Evolutionary conservation across 2,888 invertebrate genomes (phyloP).

Genomic region (Thyatira batis): DNA sequence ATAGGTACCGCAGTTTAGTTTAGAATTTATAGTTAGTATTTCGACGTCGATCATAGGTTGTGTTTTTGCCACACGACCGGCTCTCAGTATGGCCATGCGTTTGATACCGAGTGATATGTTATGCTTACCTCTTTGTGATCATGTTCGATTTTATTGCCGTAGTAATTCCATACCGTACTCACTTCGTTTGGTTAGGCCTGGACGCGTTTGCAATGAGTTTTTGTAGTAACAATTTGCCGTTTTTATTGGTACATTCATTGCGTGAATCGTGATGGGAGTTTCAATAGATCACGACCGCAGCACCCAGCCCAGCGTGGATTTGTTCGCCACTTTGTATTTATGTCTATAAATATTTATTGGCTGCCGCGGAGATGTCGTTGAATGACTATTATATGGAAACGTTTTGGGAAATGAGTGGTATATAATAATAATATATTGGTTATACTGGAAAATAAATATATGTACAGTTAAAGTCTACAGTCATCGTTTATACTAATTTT

Average conservation of each 20-base stretch:
- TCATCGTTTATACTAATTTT: no score
- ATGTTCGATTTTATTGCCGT: slow-evolving; percentile 12
- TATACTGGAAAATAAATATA: not conserved
- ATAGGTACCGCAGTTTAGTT: slow-evolving; percentile 37
- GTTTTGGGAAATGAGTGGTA: not conserved
- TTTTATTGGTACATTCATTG: slow-evolving; percentile 4
- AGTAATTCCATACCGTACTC: slow-evolving; percentile 3
- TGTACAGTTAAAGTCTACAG: no score
- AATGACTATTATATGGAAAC: not conserved
- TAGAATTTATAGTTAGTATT: slow-evolving; percentile 38
- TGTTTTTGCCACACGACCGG: slow-evolving; percentile 35
- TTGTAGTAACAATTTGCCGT: slow-evolving; percentile 1
- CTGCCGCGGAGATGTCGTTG: not conserved
- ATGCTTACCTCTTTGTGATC: slow-evolving; percentile 12
- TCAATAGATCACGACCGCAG: not conserved
- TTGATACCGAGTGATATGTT: slow-evolving; percentile 16
- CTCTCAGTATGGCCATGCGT: slow-evolving; percentile 29
- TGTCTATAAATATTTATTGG: not conserved
- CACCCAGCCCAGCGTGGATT: not conserved
- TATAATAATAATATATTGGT: not conserved
- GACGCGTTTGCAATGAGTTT: not conserved
- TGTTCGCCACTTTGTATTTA: not conserved
- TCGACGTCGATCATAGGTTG: slow-evolving; percentile 28
- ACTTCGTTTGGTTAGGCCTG: not conserved
- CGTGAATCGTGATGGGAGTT: slow-evolving; percentile 1